Base-by-base conservation (phyloP, 1,140 invertebrate genomes). In the Manduca sexta region DNA sequence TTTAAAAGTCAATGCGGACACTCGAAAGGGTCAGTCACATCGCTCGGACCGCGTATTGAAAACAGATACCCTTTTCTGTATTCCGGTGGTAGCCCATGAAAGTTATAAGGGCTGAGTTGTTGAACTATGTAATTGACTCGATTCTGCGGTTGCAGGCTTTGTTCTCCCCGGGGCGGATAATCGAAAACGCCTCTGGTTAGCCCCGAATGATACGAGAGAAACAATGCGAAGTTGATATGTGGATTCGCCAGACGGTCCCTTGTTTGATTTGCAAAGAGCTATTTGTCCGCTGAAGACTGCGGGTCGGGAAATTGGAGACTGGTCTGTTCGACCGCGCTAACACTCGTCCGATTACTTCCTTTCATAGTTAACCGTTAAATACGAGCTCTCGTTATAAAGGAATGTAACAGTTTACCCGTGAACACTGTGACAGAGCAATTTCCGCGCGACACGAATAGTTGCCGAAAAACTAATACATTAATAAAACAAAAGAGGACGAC, bases 1-100 rank as follows among this genome's bases (percentile, higher is more conserved):
- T 85, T 85, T 85, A 85, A 85, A 85, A 85, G 82, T 85, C 82
- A 85, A 85, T 85, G 78, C 78, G 72, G 78, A 85, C 82, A 84
- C 78, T 84, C 73, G 58, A 80, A 82, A 82, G 74, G 79, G 82
- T 85, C 79, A 85, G 81, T 83, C 79, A 76, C 65, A 75, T 72
- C 62, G 68, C 64, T 62, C 65, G 62, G 52, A 61, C 66, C 52
- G 54, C 56, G 74, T 83, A 83, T 83, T 82, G 78, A 82, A 85
- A 85, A 83, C 76, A 74, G 70, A 80, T 80, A 84, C 75, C 78
- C 81, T 84, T 82, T 79, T 84, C 81, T 80, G 82, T 85, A 83
- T 85, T 85, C 82, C 69, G 69, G 71, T 68, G 74, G 74, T 73
- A 66, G 73, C 64, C 74, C 74, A 79, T 82, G 82, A 79, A 85